Conservation (phyloP, 1,140 invertebrate species). For the Matsumurasca onukii region DNA sequence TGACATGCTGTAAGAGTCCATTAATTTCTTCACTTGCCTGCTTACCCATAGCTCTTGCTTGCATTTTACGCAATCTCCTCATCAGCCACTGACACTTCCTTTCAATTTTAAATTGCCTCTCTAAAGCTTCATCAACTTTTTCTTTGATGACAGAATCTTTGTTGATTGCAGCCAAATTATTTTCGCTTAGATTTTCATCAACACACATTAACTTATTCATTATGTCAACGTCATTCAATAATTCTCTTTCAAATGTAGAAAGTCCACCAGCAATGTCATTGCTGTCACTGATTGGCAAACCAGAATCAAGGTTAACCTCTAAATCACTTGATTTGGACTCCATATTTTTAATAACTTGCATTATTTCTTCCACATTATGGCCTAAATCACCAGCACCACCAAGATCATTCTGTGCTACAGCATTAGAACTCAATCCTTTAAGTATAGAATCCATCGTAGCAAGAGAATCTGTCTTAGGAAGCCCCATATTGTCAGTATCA, state of each 20-base stretch:
- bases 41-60: slow-evolving; percentile 67
- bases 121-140: slow-evolving; percentile 47
- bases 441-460: slow-evolving; percentile 45
- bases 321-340: slow-evolving; percentile 53
- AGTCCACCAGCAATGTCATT: slow-evolving; percentile 41
- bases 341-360: slow-evolving; percentile 68
- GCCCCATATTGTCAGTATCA: slow-evolving; percentile 64
- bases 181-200: slow-evolving; percentile 51
- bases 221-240: slow-evolving; percentile 54
- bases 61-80: slow-evolving; percentile 71
- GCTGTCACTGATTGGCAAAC: slow-evolving; percentile 54
- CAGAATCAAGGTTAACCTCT: slow-evolving; percentile 58
- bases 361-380: slow-evolving; percentile 61
- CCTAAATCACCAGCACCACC: slow-evolving; percentile 38
- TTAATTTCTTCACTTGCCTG: slow-evolving; percentile 74
- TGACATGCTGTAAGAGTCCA: slow-evolving; percentile 68
- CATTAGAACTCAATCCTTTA: slow-evolving; percentile 47
- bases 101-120: slow-evolving; percentile 62
- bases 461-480: slow-evolving; percentile 41
- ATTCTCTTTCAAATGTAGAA: slow-evolving; percentile 55
- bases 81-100: slow-evolving; percentile 67
- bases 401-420: slow-evolving; percentile 50
- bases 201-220: slow-evolving; percentile 56
- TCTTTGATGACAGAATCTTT: slow-evolving; percentile 46
- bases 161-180: slow-evolving; percentile 42